These are phyloP conservation scores for Coecobrya sp. DNA, from an alignment of 2,888 invertebrate species.

Conservation along the genomic window DNA sequence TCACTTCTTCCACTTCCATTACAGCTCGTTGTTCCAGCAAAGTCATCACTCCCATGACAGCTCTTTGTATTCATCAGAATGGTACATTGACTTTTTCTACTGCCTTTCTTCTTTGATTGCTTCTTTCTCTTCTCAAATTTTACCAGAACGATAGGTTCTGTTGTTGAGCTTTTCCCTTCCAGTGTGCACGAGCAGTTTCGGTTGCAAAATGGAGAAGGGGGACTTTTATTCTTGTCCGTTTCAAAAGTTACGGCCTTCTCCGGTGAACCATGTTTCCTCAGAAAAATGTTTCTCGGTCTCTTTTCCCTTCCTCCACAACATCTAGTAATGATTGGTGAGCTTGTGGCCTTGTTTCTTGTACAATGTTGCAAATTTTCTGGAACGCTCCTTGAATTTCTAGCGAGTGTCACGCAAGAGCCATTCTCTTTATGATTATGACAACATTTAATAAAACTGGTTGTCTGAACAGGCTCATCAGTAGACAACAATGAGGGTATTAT, in stretches of 20 bases:
- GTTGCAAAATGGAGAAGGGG: conserved; percentile 79
- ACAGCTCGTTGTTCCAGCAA: background rate
- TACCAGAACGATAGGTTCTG: conserved; percentile 84
- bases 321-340: conserved; percentile 41
- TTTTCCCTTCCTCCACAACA: conserved; percentile 47
- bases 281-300: background rate
- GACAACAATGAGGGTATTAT: background rate
- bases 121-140: conserved; percentile 84
- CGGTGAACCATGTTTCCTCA: conserved; percentile 25
- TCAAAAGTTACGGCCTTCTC: conserved; percentile 57
- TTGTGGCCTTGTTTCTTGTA: background rate
- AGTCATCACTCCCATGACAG: conserved; percentile 12
- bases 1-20: background rate
- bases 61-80: conserved; percentile 81
- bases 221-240: background rate
- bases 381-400: background rate
- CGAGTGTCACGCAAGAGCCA: conserved; percentile 10
- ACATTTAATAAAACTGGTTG: conserved; percentile 20
- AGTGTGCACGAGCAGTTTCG: conserved; percentile 55
- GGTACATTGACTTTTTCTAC: conserved; percentile 81
- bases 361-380: background rate
- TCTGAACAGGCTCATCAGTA: background rate
- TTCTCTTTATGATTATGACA: background rate
- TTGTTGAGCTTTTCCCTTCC: conserved; percentile 71
- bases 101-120: conserved; percentile 22